A percentile compares a stretch with the other conserved stretches of the same genome.
phyloP scores from a whole-genome alignment of 1,140 invertebrate species.

The Oedothorax gibbosus region DNA sequence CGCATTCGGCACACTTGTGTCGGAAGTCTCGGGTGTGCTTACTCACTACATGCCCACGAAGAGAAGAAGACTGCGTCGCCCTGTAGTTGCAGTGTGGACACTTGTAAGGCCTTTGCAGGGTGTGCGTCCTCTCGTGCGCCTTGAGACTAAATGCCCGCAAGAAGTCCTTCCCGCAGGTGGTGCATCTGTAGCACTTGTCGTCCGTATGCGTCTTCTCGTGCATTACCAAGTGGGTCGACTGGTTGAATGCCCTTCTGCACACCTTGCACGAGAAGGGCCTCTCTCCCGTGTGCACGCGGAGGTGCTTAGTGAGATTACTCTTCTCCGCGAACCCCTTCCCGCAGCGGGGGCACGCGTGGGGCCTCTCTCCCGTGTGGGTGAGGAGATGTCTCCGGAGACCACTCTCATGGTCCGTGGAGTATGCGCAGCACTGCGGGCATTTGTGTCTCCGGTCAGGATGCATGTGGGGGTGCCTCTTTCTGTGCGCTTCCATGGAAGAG shows the following conservation, averaged over 20 bases:
- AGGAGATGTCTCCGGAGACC: constrained; percentile 72
- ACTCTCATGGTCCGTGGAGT: neutral
- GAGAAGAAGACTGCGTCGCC: neutral
- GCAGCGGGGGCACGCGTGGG: constrained; percentile 72
- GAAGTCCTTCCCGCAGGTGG: constrained; percentile 15
- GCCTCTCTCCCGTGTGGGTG: constrained; percentile 72
- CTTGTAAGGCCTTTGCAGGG: constrained; percentile 81
- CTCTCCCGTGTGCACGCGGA: constrained; percentile 79
- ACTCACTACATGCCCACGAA: neutral
- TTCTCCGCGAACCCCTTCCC: neutral
- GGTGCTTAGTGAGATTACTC: constrained; percentile 86
- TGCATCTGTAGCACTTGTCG: constrained; percentile 59
- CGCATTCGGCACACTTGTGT: neutral
- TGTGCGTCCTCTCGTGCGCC: constrained; percentile 67
- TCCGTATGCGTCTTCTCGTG: constrained; percentile 75
- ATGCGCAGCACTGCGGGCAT: neutral
- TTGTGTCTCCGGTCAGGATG: neutral
- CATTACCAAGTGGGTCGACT: constrained; percentile 91
- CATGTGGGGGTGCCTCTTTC: constrained; percentile 14
- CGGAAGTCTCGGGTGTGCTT: neutral
- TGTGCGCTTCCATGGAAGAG: neutral
- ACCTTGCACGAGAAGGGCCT: constrained; percentile 81
- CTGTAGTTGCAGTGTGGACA: constrained; percentile 77
- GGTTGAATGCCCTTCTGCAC: constrained; percentile 87
- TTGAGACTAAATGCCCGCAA: neutral